A percentile compares a stretch with the other conserved stretches of the same genome.
phyloP scores from a whole-genome alignment of 2,113 vertebrate species.

The Mus pahari region DNA sequence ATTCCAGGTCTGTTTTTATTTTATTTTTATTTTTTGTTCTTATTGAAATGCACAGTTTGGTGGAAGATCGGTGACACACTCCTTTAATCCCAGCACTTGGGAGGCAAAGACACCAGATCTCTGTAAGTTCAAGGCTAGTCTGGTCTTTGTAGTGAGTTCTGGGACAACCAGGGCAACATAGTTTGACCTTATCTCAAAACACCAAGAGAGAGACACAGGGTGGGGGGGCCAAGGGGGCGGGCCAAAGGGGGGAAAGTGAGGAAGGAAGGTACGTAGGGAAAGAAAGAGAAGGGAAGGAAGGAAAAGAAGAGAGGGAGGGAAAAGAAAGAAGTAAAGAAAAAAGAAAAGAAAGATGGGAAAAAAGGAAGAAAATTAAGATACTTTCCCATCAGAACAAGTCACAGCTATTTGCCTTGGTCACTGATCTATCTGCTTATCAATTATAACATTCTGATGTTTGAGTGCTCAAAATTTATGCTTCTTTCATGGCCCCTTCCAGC shows the following conservation, averaged over 20 bases:
- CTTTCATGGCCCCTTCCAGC: background rate
- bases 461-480: background rate
- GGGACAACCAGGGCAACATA: background rate
- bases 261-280: rapidly evolving
- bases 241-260: background rate
- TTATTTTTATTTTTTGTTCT: background rate
- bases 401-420: constrained; percentile 13
- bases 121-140: background rate
- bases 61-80: background rate
- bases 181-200: background rate
- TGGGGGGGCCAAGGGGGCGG: too few species aligned
- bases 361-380: background rate
- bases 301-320: background rate
- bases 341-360: background rate
- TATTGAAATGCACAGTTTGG: background rate
- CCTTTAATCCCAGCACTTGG: background rate
- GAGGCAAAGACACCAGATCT: background rate
- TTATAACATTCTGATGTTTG: background rate
- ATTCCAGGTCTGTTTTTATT: background rate
- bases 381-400: constrained; percentile 40
- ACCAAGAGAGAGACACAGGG: rapidly evolving
- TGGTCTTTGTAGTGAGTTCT: background rate
- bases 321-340: background rate
- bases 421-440: background rate
- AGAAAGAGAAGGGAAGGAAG: too few species aligned